Evolutionary conservation across 2,888 invertebrate species (phyloP), one percentile per base, ranked within the genome.

Genomic region (Norana najaformis): DNA sequence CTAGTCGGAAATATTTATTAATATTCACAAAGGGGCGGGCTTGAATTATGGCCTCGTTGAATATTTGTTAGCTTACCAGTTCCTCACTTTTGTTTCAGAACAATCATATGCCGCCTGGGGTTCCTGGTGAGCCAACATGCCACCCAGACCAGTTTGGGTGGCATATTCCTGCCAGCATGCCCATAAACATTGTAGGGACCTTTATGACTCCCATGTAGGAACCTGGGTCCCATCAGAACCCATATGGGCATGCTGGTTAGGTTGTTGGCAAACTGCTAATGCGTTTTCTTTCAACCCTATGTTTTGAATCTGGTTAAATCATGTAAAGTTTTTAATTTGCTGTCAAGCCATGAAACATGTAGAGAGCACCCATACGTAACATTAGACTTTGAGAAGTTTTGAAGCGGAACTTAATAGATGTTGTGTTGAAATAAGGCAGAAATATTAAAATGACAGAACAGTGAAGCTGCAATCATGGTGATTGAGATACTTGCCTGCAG

Each of bases 401-500:
- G 1, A 69, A n/a, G 69, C 8, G 69, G 8, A 16, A 13, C 69
- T 69, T n/a, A 11, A n/a, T 69, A 69, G n/a, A n/a, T n/a, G 11
- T n/a, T n/a, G 69, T n/a, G 0, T 5, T 69, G 30, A 30, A 69
- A 69, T n/a, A 8, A 30, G n/a, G n/a, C 69, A 69, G 30, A 69
- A 69, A 69, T n/a, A n/a, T n/a, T 69, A n/a, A 69, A n/a, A 69
- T 69, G 69, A 69, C 0, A 69, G 30, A 69, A n/a, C 30, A 69
- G 8, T 69, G n/a, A n/a, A 69, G 69, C 30, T n/a, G n/a, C n/a
- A 69, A 13, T 69, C 69, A n/a, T 30, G 30, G 69, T 11, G 30
- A n/a, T n/a, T 69, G 69, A 69, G 69, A n/a, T 69, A 69, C 34
- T 39, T 88, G 34, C 88, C 88, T 88, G 47, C 8, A 38, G 88